Base-by-base conservation (phyloP, 2,797 vertebrate genomes). In the Myotis planiceps region DNA sequence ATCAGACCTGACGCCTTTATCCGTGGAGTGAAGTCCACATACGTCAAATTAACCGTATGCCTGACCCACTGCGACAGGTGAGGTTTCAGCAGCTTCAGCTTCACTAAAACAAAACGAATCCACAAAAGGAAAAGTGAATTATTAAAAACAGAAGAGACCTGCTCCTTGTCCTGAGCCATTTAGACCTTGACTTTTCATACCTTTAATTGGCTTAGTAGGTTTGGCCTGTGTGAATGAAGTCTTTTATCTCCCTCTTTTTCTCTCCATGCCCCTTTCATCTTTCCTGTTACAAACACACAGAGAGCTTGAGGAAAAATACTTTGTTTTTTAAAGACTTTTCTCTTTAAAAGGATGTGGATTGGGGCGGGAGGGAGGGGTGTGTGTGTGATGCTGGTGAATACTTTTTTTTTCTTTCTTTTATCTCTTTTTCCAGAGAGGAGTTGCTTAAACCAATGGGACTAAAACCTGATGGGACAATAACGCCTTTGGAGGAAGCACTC, bases 401-500 rank as follows among this genome's bases (percentile, higher is more conserved):
- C 97, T 96, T 92, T 98, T 89, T 92, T 78, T 86, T 23, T 92
- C 90, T 94, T 97, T 88, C 94, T 95, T 95, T 96, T 96, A n/a
- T 94, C 97, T 98, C 96, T 95, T 97, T 98, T 97, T 97, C 84
- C 99, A 99, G 99, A 97, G 99, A 99, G 98, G 99, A 99, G 96
- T 97, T 99, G 97, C 99, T 99, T 98, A 99, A 99, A 82, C 99
- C 99, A 47, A 99, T 99, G 99, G 99, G 99, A 81, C 99, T 99
- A 95, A 99, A 98, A 97, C 99, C 99, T 5, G 99, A 99, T 13
- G 99, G 99, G 94, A 99, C 99, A 65, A 98, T 99, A 98, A 99
- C 99, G 10, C 99, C 99, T 97, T 99, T 99, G 96, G 99, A 99
- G 97, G 99, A 99, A 97, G 98, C 99, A 3, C 98, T 99, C 79